Percentiles rank a stretch among this genome's conserved stretches.
Conservation (phyloP, 2,888 invertebrate genomes). For the Drosophila macrothrix region DNA sequence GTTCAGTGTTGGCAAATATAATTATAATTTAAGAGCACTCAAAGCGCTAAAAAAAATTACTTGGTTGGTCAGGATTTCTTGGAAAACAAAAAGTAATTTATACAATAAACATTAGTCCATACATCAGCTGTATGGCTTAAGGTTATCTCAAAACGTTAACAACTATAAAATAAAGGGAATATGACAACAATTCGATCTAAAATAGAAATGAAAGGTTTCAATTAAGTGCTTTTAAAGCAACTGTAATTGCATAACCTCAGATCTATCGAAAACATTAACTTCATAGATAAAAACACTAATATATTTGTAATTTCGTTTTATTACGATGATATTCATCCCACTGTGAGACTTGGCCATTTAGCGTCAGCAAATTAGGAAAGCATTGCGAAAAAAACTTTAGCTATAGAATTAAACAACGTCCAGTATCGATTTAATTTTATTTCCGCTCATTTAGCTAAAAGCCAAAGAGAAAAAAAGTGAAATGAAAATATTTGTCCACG, state of each 20-base stretch:
- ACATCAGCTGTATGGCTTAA: background rate
- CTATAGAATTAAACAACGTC: conserved; percentile 67
- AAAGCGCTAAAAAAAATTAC: accelerated
- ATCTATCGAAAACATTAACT: background rate
- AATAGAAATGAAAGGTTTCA: background rate
- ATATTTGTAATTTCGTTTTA: conserved; percentile 6
- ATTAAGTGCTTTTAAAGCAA: background rate
- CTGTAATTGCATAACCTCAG: background rate
- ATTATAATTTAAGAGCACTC: no score
- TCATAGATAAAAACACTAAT: no score
- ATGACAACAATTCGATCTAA: background rate
- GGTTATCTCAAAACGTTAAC: background rate
- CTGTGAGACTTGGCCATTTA: conserved; percentile 46
- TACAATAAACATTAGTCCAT: background rate
- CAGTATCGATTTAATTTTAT: conserved; percentile 84
- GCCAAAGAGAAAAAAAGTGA: conserved; percentile 55
- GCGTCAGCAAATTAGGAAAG: conserved; percentile 45
- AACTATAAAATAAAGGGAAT: background rate
- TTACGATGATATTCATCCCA: conserved; percentile 18
- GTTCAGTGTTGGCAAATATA: background rate
- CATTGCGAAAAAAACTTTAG: conserved; percentile 54
- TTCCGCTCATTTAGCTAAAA: conserved; percentile 83
- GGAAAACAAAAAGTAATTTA: background rate
- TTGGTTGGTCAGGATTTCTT: background rate
- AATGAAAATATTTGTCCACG: conserved; percentile 83